These are phyloP conservation scores for Platycercus adscitus DNA, from an alignment of 2,113 vertebrate species.

Conservation along the genomic window DNA sequence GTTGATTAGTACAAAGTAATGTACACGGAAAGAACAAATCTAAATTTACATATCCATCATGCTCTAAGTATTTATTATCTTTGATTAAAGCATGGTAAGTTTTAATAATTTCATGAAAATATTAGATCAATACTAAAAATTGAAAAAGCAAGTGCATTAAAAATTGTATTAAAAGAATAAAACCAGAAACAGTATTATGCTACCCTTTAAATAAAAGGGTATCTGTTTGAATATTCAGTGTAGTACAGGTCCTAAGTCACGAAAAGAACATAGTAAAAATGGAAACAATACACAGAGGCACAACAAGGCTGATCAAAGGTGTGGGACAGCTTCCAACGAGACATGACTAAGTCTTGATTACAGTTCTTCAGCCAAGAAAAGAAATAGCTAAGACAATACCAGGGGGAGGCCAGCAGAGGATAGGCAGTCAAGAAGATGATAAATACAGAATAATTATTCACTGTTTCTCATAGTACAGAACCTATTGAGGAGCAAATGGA, in stretches of 20 bases:
- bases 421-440: neutral
- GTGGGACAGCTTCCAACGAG: neutral
- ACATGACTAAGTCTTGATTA: neutral
- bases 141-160: neutral
- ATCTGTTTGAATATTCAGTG: neutral
- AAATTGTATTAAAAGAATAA: neutral
- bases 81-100: neutral
- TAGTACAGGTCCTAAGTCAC: neutral
- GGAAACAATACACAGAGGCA: neutral
- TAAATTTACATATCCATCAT: neutral
- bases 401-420: neutral
- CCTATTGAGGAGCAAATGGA: neutral
- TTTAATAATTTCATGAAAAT: neutral
- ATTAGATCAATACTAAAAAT: neutral
- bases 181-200: neutral
- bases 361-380: neutral
- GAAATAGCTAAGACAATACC: neutral
- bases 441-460: neutral
- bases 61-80: neutral
- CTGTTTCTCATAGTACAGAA: neutral
- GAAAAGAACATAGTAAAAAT: neutral
- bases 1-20: neutral
- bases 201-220: neutral
- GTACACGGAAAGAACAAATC: neutral
- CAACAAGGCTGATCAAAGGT: neutral